Evolutionary conservation across 2,113 vertebrate species (phyloP), one percentile per base, ranked within the genome.

Genomic region (Carassius gibelio): DNA sequence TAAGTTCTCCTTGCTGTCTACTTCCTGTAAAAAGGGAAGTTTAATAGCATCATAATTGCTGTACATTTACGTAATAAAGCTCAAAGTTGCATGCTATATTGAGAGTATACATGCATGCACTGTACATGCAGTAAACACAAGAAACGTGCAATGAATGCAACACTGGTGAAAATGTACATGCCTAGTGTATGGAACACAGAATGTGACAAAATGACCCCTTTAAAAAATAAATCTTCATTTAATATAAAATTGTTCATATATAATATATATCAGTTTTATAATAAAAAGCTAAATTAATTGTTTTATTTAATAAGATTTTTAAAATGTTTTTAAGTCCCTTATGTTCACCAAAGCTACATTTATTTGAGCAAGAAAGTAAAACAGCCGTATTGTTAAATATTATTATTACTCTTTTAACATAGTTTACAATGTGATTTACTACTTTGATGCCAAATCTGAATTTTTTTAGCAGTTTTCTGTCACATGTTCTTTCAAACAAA

Each of bases 1-100:
- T 85, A 93, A 85, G n/a, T 91, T 90, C 26, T 93, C 93, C 85
- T 94, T 94, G 86, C 62, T 91, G 68, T 94, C 93, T 4, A 91
- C 87, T 9, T 75, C 77, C 93, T 94, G 82, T 59, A 59, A 78
- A 80, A 19, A 87, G n/a, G 45, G 1, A 9, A 0, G 59, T 52
- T 19, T 10, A 36, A 79, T 15, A 57, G 48, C 19, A 30, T 34
- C 10, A 34, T 57, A 55, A 23, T 23, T 74, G 10, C 1, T 23
- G 21, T 74, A 48, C 21, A 45, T 74, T 74, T 74, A 2, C 42
- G 68, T 10, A 71, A 42, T 42, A 71, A 21, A 8, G 9, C 17
- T 21, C 17, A 71, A 71, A 71, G 9, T 0, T 34, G 34, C 68
- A 71, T 69, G 30, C 15, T 38, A 9, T 69, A 26, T 68, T 34